Conservation (phyloP, 2,113 vertebrate species). For the Pristiophorus japonicus region DNA sequence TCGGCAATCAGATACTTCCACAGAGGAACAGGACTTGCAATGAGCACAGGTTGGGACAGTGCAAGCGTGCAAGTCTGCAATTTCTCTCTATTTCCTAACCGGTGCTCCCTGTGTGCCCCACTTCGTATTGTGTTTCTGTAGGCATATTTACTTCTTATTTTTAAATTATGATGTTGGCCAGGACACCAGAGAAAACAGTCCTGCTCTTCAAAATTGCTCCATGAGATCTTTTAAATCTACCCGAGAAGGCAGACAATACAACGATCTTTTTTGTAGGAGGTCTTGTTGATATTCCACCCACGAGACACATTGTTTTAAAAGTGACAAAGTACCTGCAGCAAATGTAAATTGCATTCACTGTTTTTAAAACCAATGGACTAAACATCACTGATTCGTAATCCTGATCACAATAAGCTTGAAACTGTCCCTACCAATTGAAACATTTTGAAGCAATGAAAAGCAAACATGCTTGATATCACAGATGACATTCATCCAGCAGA, state of each 20-base stretch:
- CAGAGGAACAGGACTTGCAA: not conserved
- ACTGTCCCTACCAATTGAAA: not conserved
- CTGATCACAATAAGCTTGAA: not conserved
- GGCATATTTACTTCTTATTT: not conserved
- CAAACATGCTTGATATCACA: not conserved
- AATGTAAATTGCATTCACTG: not conserved
- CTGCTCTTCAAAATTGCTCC: too few species aligned
- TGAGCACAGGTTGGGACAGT: not conserved
- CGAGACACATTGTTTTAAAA: not conserved
- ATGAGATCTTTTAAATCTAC: too few species aligned
- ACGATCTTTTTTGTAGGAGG: too few species aligned
- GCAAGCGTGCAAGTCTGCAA: not conserved
- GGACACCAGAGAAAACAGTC: too few species aligned
- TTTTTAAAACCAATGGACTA: not conserved
- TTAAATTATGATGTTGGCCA: not conserved
- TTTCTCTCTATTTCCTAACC: not conserved
- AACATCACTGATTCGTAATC: not conserved
- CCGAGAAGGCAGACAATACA: too few species aligned
- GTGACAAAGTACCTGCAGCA: not conserved
- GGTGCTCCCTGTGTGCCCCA: not conserved
- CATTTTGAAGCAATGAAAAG: not conserved
- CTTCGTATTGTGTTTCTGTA: not conserved
- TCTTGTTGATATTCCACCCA: too few species aligned
- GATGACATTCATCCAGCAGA: not conserved
- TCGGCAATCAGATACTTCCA: not conserved